These are phyloP conservation scores for Ischnus inquisitorius DNA, from an alignment of 2,888 invertebrate genomes.

Conservation along the genomic window DNA sequence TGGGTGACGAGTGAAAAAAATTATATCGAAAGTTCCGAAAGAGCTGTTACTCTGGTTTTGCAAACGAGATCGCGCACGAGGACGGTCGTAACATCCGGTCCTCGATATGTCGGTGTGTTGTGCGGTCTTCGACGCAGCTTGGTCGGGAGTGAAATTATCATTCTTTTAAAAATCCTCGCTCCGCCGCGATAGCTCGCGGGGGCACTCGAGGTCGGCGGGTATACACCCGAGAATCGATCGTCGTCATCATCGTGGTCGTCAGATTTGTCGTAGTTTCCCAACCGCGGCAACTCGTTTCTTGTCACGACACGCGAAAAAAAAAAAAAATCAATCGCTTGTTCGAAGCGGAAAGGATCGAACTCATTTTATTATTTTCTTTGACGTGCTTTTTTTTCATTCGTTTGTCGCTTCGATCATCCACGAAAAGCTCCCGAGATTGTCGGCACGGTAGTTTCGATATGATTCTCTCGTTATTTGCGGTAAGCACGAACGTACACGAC, in stretches of 20 bases:
- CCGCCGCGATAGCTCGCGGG: constrained; percentile 12
- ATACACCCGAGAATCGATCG: constrained; percentile 18
- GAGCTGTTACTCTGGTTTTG: background rate
- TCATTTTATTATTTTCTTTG: constrained; percentile 13
- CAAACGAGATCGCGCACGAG: constrained; percentile 23
- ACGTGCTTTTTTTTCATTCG: constrained; percentile 35
- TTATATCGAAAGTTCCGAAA: too few relatives aligned
- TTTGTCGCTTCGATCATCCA: constrained; percentile 9
- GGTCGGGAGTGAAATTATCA: constrained; percentile 34
- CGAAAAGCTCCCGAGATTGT: constrained; percentile 24
- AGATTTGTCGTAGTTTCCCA: constrained; percentile 3
- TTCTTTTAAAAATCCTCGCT: constrained; percentile 42
- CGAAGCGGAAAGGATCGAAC: background rate
- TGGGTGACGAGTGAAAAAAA: too few relatives aligned
- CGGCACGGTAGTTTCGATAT: constrained; percentile 20
- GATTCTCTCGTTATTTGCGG: constrained; percentile 24
- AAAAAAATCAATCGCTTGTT: background rate
- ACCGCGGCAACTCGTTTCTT: constrained; percentile 19
- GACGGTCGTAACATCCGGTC: background rate
- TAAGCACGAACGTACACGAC: background rate
- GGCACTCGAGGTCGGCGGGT: constrained; percentile 47
- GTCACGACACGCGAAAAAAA: constrained; percentile 15
- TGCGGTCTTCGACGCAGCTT: background rate
- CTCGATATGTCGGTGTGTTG: background rate
- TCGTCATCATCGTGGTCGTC: background rate